Evolutionary conservation across 2,888 invertebrate genomes (phyloP).

Genomic region (Ochropleura leucogaster): DNA sequence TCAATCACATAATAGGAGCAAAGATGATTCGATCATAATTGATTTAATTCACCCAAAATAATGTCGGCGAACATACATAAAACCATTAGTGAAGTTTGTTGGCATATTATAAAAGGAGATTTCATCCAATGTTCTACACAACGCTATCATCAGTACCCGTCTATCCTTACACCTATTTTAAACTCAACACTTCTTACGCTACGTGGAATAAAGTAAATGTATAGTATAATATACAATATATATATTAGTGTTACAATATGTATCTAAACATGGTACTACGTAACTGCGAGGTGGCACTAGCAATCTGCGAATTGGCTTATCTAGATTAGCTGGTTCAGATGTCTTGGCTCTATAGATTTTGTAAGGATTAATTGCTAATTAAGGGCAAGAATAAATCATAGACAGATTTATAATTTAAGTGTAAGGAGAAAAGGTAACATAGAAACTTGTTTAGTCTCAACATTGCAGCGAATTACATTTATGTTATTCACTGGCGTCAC

Average conservation of each 20-base stretch:
- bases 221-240: conserved; percentile 65
- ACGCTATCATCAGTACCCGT: conserved; percentile 80
- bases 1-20: neutral
- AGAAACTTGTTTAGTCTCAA: neutral
- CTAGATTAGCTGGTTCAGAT: conserved; percentile 59
- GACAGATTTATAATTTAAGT: neutral
- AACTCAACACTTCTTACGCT: conserved; percentile 86
- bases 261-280: conserved; percentile 80
- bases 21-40: conserved; percentile 17
- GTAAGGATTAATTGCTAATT: neutral
- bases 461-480: neutral
- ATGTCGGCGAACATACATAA: conserved; percentile 20
- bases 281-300: conserved; percentile 87
- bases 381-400: neutral
- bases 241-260: conserved; percentile 73
- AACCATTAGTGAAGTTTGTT: neutral
- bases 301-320: conserved; percentile 80
- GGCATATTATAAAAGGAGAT: conserved; percentile 84
- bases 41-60: conserved; percentile 3
- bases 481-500: neutral
- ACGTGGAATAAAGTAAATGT: conserved; percentile 86
- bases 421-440: neutral
- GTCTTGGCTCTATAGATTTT: neutral
- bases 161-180: conserved; percentile 78
- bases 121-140: conserved; percentile 71